These are phyloP conservation scores for Maniola jurtina DNA, from an alignment of 1,140 invertebrate genomes.

Conservation along the genomic window DNA sequence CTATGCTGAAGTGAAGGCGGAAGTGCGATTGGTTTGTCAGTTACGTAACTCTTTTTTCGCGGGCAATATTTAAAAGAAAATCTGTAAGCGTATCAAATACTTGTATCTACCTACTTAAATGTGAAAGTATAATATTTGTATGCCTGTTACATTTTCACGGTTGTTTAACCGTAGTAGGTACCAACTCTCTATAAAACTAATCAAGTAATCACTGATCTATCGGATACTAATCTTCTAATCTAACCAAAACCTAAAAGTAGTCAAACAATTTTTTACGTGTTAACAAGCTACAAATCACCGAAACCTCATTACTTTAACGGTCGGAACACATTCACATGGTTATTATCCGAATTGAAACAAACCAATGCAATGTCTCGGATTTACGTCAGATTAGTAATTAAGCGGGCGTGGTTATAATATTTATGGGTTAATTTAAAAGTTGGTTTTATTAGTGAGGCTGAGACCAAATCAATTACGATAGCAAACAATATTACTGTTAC, in stretches of 20 bases:
- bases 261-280: conserved; percentile 3
- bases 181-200: too few relatives aligned
- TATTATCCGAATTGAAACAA: conserved; percentile 12
- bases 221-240: too few relatives aligned
- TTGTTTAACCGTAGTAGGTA: too few relatives aligned
- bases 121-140: too few relatives aligned
- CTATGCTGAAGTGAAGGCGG: too few relatives aligned
- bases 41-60: too few relatives aligned
- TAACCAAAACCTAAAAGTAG: not conserved
- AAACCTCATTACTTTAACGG: conserved; percentile 14
- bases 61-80: too few relatives aligned
- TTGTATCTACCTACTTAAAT: too few relatives aligned
- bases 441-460: not conserved
- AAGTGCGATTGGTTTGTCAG: too few relatives aligned
- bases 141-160: too few relatives aligned
- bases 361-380: conserved; percentile 6
- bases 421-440: conserved; percentile 13
- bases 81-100: too few relatives aligned
- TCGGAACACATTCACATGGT: conserved; percentile 8
- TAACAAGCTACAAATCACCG: conserved; percentile 11
- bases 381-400: conserved; percentile 9
- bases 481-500: not conserved
- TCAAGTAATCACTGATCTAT: too few relatives aligned
- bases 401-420: conserved; percentile 9
- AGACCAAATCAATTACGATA: not conserved